Evolutionary conservation across 1,140 invertebrate species (phyloP).

Genomic region (Hyles euphorbiae): DNA sequence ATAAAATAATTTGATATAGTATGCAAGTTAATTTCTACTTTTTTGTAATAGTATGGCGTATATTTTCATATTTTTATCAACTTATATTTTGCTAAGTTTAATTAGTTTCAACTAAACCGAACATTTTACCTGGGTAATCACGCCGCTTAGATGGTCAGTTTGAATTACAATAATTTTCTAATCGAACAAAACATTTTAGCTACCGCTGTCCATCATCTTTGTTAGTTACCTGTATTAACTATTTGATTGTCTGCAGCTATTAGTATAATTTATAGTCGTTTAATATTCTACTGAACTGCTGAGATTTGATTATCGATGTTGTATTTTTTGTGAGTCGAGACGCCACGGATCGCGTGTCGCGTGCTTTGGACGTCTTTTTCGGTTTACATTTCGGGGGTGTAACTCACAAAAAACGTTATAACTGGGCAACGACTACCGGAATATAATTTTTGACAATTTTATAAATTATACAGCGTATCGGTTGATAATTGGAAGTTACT

Average conservation of each 20-base stretch:
- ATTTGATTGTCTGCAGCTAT: slow-evolving; percentile 60
- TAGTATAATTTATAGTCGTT: slow-evolving; percentile 73
- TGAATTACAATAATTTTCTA: no score
- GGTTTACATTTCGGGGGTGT: slow-evolving; percentile 44
- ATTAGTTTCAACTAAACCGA: no score
- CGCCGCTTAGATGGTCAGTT: no score
- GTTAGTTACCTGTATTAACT: not conserved
- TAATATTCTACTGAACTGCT: slow-evolving; percentile 58
- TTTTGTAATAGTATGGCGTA: no score
- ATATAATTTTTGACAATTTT: slow-evolving; percentile 74
- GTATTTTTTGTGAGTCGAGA: slow-evolving; percentile 49
- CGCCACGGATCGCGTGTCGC: slow-evolving; percentile 67
- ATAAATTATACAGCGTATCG: slow-evolving; percentile 68
- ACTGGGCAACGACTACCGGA: slow-evolving; percentile 71
- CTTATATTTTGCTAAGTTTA: no score
- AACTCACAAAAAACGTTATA: slow-evolving; percentile 59
- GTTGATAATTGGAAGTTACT: slow-evolving; percentile 56
- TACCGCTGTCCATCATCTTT: no score
- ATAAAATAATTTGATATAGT: no score
- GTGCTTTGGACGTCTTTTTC: slow-evolving; percentile 62
- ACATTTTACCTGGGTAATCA: no score
- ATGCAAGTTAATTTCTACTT: no score
- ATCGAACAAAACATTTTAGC: no score
- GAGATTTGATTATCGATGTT: slow-evolving; percentile 66
- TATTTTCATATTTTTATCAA: no score